Evolutionary conservation across 2,113 vertebrate genomes (phyloP), one percentile per base, ranked within the genome.

Genomic region (Rhegmatorhina hoffmannsi): DNA sequence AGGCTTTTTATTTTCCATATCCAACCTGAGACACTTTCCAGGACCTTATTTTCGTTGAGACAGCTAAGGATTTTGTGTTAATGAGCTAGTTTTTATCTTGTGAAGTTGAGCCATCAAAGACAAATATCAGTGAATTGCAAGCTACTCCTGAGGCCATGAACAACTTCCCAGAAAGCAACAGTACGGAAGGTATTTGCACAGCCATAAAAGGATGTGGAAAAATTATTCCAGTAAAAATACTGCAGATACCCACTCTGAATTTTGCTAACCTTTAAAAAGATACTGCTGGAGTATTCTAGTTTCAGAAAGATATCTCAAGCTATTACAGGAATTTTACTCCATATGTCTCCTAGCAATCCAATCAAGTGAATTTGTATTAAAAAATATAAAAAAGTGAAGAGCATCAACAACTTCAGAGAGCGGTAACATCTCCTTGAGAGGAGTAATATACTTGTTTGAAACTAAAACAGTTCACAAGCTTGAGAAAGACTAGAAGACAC

Each of bases 51-150:
- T 87, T 90, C 50, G 59, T 38, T 33, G 17, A 60, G 20, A 4
- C 16, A 23, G 26, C 7, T 82, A 70, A 50, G 66, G 88, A 47
- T 63, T 94, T 92, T 81, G 68, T 89, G 44, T 81, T 91, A 84
- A 81, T 56, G 13, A 77, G 17, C 24, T 73, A 1, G n/a, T 38
- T 80, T 80, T 88, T 50, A n/a, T 59, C 24, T 80, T 63, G 38
- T 50, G 46, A 91, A 58, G 11, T 23, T 69, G 43, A 62, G 17
- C 11, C 46, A 40, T 43, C 25, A 70, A 67, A 89, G 40, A 11
- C 20, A 90, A 84, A 52, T 58, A 38, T 43, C 44, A 43, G 7
- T 58, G 77, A 91, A 95, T 62, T 8, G 46, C 7, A 43, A 56
- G 50, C 11, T 67, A 3, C 15, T 60, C 11, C 34, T 75, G 49